Conservation (phyloP, 2,797 vertebrate genomes). For the Phoebastria nigripes region DNA sequence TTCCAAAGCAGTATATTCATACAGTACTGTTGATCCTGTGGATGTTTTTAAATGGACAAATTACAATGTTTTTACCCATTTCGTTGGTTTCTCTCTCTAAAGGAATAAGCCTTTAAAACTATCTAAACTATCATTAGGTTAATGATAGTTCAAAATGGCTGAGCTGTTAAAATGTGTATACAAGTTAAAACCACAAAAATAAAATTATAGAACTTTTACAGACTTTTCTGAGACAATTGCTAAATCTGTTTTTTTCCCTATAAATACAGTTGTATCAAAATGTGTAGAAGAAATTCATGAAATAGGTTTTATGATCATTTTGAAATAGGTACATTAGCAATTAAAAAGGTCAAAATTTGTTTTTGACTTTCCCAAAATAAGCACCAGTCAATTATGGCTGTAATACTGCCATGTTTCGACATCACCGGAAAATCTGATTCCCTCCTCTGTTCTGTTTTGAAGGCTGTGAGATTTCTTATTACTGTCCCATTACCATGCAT, state of each 20-base stretch:
- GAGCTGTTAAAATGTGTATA: background rate
- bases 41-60: background rate
- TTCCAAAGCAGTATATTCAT: conserved; percentile 13
- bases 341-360: background rate
- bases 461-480: background rate
- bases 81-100: background rate
- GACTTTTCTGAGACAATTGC: background rate
- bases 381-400: background rate
- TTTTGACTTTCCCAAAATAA: background rate
- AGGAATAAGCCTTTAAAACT: background rate
- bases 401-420: accelerated
- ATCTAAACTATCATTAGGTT: background rate
- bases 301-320: background rate
- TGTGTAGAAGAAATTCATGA: background rate
- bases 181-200: background rate
- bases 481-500: background rate
- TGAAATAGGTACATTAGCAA: background rate
- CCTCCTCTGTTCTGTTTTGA: background rate
- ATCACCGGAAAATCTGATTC: background rate
- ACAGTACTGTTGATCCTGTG: background rate
- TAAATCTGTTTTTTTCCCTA: background rate
- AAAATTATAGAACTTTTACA: background rate
- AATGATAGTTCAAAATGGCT: background rate
- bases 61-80: background rate
- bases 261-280: background rate